Base-by-base conservation (phyloP, 2,797 vertebrate species). In the Chiropotes sagulatus region DNA sequence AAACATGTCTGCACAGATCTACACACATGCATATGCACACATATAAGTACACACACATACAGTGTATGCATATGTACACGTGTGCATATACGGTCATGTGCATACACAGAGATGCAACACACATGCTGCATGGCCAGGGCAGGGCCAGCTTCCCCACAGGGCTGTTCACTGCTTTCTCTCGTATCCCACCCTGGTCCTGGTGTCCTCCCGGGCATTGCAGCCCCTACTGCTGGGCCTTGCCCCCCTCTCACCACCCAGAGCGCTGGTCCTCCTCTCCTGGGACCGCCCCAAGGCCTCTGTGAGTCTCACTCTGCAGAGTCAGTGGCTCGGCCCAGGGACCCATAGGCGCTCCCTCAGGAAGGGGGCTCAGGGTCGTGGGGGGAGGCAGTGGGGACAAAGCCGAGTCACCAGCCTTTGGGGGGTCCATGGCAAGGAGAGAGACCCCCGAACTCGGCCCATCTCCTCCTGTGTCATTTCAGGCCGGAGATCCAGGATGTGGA, bases 401-500 rank as follows among this genome's bases (percentile, higher is more conserved):
- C 0, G 0, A 67, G 28, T 17, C 36, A 41, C 41, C 70, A n/a
- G 50, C 80, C 39, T 84, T 30, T 61, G 57, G 28, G 39, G 39
- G 17, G 22, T 61, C n/a, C n/a, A 2, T 19, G 67, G 67, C 10
- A 36, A 73, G 11, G 70, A 24, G 20, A 41, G 36, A 73, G 36
- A 22, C 22, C 41, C 61, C 50, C 2, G 14, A 15, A 12, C 1
- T 1, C 2, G 2, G 39, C 84, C 78, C 5, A 11, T 48, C 2
- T 70, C 17, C 15, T 7, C 80, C 72, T 64, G 15, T 87, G 88
- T 50, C 28, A 2, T 57, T 85, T 26, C 98, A 99, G 99, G 98
- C 99, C 99, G 28, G 99, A 99, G 97, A 98, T 98, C 94, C 99
- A 98, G 44, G 99, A 99, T 50, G 97, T 98, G 1, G 99, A 99